Conservation (phyloP, 2,113 vertebrate genomes). For the Coreoperca whiteheadi region DNA sequence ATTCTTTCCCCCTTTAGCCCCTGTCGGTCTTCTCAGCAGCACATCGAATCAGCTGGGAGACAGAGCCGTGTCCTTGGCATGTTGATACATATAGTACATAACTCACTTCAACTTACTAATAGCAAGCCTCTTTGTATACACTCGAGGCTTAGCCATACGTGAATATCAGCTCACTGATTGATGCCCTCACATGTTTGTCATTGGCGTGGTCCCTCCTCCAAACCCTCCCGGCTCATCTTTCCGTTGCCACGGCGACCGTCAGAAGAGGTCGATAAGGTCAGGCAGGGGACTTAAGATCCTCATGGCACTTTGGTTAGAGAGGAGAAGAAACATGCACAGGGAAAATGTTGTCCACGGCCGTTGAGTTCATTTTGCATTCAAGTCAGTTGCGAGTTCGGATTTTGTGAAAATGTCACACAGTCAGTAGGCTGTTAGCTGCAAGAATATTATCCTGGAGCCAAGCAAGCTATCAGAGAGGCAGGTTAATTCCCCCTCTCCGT, state of each 20-base stretch:
- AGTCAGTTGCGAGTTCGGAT: constrained; percentile 63
- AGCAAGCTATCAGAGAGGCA: constrained; percentile 60
- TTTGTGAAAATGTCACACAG: constrained; percentile 73
- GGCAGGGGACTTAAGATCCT: constrained; percentile 64
- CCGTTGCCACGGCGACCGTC: constrained; percentile 78
- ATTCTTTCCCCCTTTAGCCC: constrained; percentile 24
- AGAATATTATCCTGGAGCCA: constrained; percentile 67
- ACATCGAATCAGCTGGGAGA: constrained; percentile 18
- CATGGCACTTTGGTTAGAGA: constrained; percentile 55
- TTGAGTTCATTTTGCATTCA: constrained; percentile 69
- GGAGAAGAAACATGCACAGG: constrained; percentile 41
- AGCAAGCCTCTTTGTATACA: constrained; percentile 37
- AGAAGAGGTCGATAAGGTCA: constrained; percentile 79
- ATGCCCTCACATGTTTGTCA: constrained; percentile 48
- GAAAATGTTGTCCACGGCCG: constrained; percentile 22
- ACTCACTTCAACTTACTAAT: constrained; percentile 44
- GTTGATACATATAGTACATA: constrained; percentile 31
- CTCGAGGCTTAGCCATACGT: constrained; percentile 40
- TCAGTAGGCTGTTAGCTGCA: constrained; percentile 43
- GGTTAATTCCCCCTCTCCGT: constrained; percentile 55
- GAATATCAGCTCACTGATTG: constrained; percentile 59
- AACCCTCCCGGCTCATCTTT: constrained; percentile 67
- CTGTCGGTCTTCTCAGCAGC: neutral
- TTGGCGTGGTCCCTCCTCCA: constrained; percentile 20
- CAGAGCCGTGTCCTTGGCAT: constrained; percentile 40